Conservation (phyloP, 2,888 invertebrate species). For the Tenthredo amoena region DNA sequence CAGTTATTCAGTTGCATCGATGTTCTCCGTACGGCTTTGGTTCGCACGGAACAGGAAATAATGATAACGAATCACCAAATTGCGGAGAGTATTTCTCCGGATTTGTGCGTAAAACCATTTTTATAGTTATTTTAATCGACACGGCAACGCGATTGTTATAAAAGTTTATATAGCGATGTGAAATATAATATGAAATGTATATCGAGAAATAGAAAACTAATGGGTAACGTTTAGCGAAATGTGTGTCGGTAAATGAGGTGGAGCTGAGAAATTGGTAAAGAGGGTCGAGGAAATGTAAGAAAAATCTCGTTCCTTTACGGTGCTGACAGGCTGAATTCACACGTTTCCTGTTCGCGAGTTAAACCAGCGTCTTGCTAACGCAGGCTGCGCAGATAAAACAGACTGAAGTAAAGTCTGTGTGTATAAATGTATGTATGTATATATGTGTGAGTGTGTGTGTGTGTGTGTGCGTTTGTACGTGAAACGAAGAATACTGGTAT, state of each 20-base stretch:
- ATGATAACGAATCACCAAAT: too few species aligned
- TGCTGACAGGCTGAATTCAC: conserved; percentile 33
- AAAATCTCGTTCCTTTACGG: neutral
- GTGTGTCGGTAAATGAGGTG: neutral
- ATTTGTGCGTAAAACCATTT: too few species aligned
- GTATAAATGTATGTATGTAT: neutral
- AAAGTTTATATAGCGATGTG: too few species aligned
- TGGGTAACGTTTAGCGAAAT: neutral
- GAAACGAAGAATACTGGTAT: conserved; percentile 19
- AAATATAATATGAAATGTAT: neutral
- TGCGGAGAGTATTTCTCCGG: too few species aligned
- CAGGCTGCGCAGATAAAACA: conserved; percentile 38
- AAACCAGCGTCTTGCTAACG: conserved; percentile 32
- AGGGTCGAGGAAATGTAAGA: neutral
- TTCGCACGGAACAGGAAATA: too few species aligned
- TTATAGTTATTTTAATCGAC: too few species aligned
- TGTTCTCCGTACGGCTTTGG: too few species aligned
- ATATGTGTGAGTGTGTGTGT: neutral
- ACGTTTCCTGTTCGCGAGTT: conserved; percentile 26
- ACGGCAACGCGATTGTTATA: too few species aligned
- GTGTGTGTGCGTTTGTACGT: neutral
- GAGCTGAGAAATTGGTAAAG: neutral
- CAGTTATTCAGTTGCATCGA: too few species aligned
- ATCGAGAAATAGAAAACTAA: neutral
- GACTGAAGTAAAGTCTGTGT: conserved; percentile 17